Percentiles rank a stretch among this genome's conserved stretches.
These are phyloP conservation scores for Incurvaria masculella DNA, from an alignment of 2,888 invertebrate species.

Conservation along the genomic window DNA sequence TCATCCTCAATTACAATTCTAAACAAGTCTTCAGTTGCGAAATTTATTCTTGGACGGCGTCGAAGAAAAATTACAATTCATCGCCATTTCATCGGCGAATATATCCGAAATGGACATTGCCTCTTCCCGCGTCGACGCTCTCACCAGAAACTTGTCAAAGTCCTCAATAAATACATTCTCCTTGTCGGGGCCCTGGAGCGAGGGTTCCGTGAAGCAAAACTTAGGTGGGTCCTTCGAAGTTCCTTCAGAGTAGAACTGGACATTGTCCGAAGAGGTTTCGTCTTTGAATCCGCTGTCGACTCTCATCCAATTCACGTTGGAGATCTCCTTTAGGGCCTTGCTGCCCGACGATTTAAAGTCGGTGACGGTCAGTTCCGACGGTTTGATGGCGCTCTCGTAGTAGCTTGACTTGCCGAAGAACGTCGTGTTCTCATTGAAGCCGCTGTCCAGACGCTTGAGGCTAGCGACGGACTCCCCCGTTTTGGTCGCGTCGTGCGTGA, in stretches of 20 bases:
- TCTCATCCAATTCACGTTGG: constrained; percentile 47
- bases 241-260: constrained; percentile 34
- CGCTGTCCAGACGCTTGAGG: constrained; percentile 44
- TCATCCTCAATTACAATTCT: too few species aligned
- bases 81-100: constrained; percentile 43
- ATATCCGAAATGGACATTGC: constrained; percentile 47
- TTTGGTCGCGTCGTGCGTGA: constrained; percentile 26
- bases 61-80: constrained; percentile 47
- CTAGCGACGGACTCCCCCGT: constrained; percentile 22
- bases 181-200: constrained; percentile 27
- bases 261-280: constrained; percentile 39
- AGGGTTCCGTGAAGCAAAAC: constrained; percentile 30
- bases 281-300: constrained; percentile 50
- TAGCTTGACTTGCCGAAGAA: constrained; percentile 44
- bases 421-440: constrained; percentile 40
- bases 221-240: constrained; percentile 24
- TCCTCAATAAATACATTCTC: constrained; percentile 33
- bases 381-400: constrained; percentile 51
- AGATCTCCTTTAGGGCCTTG: constrained; percentile 40
- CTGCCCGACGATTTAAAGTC: constrained; percentile 24
- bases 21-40: constrained; percentile 28
- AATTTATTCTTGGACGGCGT: constrained; percentile 48
- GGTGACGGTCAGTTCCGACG: constrained; percentile 45
- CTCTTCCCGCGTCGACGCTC: constrained; percentile 30
- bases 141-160: constrained; percentile 30